Base-by-base conservation (phyloP, 1,140 invertebrate genomes). In the Cyclina sinensis region DNA sequence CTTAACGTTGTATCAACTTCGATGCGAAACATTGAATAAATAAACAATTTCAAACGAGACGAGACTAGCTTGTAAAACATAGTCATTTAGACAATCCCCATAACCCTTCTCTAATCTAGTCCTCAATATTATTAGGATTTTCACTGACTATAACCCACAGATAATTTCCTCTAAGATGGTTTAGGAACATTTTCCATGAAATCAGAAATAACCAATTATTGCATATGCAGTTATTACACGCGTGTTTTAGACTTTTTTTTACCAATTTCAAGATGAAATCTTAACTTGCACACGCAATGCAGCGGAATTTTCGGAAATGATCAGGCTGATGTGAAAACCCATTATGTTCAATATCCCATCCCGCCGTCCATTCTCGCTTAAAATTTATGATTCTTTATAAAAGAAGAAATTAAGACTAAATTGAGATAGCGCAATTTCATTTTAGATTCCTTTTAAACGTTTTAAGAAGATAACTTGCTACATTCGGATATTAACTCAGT, bases 11-110 rank as follows among this genome's bases (percentile, higher is more conserved):
- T n/a, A n/a, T n/a, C n/a, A n/a, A 46, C 43, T 80, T 57, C 79
- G 51, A 37, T 57, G 46, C 14, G 48, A 27, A 57, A 54, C 14
- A 73, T 62, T 73, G 83, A 86, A 86, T 86, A 54, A 86, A 86
- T 76, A 76, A 76, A 37, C 68, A 86, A 86, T 86, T 86, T 27
- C n/a, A 76, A 70, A 27, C 30, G 18, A 35, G 48, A 70, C 70
- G 54, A 39, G 37, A 37, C 65, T 46, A 35, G 37, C 27, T 54
- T 35, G 68, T 27, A n/a, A 24, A 73, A 27, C 16, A 43, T 30
- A 85, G 82, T 85, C 65, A 74, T 85, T 85, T 46, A 51, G 82
- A 37, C 65, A 80, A 39, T 35, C 21, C 27, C 32, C 4, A 35
- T 70, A 35, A 37, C 30, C 21, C 32, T 37, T n/a, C 51, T 59